Base-by-base conservation (phyloP, 2,888 invertebrate genomes). In the Mesoligia furuncula region DNA sequence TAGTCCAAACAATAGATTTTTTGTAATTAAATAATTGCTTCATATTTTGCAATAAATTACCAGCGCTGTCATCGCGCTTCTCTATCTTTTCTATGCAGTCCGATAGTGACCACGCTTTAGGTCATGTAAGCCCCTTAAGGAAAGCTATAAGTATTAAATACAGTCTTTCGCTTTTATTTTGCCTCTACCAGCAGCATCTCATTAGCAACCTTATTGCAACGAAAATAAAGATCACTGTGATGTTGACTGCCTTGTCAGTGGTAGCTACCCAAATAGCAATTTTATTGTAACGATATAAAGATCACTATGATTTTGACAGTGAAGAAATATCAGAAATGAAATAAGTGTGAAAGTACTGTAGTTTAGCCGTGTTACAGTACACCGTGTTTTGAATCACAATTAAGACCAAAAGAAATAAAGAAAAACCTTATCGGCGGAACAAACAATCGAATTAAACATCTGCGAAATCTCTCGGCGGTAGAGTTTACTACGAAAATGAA, bases 381-480 rank as follows among this genome's bases (percentile, higher is more conserved):
- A 27, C 2, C 13, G 45, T 45, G 31, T 36, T 72, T 36, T 66
- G 36, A 66, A 24, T 20, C 45, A 36, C 8, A 48, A 39, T 20
- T 11, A 48, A 11, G 7, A 24, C 11, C 31, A 62, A 51, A 62
- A 51, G 3, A 24, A 36, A 36, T 24, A 17, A 27, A 42, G 0
- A 20, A 42, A 42, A 64, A 42, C 20, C n/a, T 39, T 59, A 69
- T 69, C 69, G 31, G n/a, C 2, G 24, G 13, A 17, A 59, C 59
- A 59, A 59, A 74, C 68, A 59, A 57, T 69, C 3, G 57, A 36
- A 36, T 31, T n/a, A 45, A 74, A 75, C 61, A 71, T 42, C 27
- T 24, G 71, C 42, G 17, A 59, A 36, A 13, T 59, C 11, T 68
- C 39, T 36, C 20, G 2, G 62, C 31, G 20, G 31, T 62, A 9